Base-by-base conservation (phyloP, 2,113 vertebrate genomes). In the Dipodomys merriami region DNA sequence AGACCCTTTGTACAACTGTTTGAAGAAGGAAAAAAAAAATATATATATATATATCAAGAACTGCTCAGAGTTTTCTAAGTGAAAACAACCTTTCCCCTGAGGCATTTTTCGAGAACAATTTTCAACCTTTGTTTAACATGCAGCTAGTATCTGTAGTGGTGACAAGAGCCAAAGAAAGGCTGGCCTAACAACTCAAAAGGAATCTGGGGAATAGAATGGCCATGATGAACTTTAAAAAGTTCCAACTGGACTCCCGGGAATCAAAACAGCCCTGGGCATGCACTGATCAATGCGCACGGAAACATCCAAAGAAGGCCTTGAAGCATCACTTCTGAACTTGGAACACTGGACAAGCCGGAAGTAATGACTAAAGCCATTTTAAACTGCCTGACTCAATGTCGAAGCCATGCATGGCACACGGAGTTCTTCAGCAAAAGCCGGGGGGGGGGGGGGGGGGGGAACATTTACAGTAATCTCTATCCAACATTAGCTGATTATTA, bases 41-140 rank as follows among this genome's bases (percentile, higher is more conserved):
- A 49, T 49, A 49, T 12, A 49, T 49, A 49, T 49, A 49, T 49
- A 49, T 49, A 49, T 49, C 49, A 49, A 49, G 49, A 39, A 39
- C 5, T 57, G 53, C 53, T 87, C 72, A 80, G 11, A 69, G 29
- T 0, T 92, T 86, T 18, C 62, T 90, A 60, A 64, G 0, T 35
- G 65, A 83, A 39, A 87, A 74, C 2, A 71, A 27, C 19, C n/a
- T 86, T 78, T 83, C 44, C 68, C 72, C 19, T 76, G 22, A 90
- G 44, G 23, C 39, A 71, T 39, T 69, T 76, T 82, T 86, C 62
- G 76, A 81, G 79, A 92, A 88, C 30, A n/a, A 83, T 80, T 49
- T 64, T 27, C 33, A 27, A n/a, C 19, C 60, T 80, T 4, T 18
- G 8, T 62, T 88, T 79, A 80, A 91, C 30, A 73, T 6, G 57